Conservation (phyloP, 2,113 vertebrate genomes). For the Sylvilagus bachmani region DNA sequence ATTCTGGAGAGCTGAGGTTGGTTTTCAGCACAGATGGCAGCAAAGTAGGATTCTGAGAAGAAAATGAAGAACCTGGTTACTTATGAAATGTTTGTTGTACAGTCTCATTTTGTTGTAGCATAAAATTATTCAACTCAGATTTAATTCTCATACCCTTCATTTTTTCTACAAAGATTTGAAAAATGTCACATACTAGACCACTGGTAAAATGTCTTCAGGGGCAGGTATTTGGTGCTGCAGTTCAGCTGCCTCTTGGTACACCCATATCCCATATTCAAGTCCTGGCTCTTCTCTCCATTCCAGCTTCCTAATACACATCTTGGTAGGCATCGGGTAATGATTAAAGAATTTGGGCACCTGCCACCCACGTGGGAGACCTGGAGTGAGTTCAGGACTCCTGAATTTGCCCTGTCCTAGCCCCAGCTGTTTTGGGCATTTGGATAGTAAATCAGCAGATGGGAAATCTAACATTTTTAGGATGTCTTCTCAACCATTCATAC, state of each 20-base stretch:
- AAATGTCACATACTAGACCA: not conserved
- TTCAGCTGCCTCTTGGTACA: too few species aligned
- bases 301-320: too few species aligned
- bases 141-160: not conserved
- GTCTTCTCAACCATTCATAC: not conserved
- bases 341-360: too few species aligned
- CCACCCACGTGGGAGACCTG: too few species aligned
- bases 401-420: too few species aligned
- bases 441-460: too few species aligned
- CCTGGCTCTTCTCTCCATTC: too few species aligned
- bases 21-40: not conserved
- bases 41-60: not conserved
- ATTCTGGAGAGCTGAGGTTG: not conserved
- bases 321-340: too few species aligned
- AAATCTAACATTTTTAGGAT: not conserved
- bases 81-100: not conserved
- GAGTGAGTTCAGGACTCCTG: too few species aligned
- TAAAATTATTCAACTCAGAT: not conserved
- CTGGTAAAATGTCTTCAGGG: not conserved
- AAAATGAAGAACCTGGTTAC: not conserved
- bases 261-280: too few species aligned
- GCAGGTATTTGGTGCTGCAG: too few species aligned
- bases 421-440: too few species aligned
- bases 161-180: conserved; percentile 33
- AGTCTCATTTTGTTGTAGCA: not conserved